phyloP scores from a whole-genome alignment of 2,113 vertebrate genomes.

The Nestor notabilis region DNA sequence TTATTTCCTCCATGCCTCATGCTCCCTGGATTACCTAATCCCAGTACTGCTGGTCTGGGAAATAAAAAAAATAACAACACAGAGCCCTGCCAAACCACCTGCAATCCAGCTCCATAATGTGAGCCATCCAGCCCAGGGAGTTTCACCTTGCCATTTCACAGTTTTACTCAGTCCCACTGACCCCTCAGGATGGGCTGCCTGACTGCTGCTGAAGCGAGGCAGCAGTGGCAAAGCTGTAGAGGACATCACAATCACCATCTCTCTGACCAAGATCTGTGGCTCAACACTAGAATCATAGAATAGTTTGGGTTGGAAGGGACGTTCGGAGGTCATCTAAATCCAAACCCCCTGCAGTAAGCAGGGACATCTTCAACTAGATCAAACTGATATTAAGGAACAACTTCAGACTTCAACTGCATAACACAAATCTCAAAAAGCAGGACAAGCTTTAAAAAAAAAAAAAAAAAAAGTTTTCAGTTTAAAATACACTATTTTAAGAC shows the following conservation, averaged over 20 bases:
- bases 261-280: not conserved
- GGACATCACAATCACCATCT: not conserved
- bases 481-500: not conserved
- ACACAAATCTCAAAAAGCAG: not conserved
- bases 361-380: not conserved
- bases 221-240: not conserved
- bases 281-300: not conserved
- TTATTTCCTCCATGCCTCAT: not conserved
- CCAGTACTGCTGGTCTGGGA: not conserved
- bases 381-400: not conserved
- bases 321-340: not conserved
- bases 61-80: not conserved
- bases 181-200: not conserved
- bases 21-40: not conserved
- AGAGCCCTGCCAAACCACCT: not conserved
- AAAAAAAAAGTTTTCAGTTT: not conserved
- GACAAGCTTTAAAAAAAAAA: not conserved
- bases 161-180: not conserved
- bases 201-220: not conserved
- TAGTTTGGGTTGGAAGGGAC: not conserved
- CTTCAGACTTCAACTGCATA: not conserved
- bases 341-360: not conserved
- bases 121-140: not conserved
- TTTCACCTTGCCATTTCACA: not conserved
- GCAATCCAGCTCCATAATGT: not conserved